phyloP scores from a whole-genome alignment of 2,888 invertebrate genomes.

The Ichneumoninae sp. region DNA sequence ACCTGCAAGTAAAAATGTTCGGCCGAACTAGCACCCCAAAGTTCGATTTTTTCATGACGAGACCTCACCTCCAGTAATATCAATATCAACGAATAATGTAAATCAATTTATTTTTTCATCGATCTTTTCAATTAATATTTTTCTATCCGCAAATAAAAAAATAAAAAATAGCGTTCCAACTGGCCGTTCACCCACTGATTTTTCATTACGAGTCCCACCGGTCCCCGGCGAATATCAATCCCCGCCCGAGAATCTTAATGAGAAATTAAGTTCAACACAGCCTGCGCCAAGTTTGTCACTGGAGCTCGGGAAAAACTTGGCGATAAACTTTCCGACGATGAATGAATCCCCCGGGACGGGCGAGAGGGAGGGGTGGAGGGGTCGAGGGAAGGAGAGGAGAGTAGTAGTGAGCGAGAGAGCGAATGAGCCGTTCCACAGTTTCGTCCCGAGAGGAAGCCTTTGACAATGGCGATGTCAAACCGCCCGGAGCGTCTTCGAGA shows the following conservation, averaged over 20 bases:
- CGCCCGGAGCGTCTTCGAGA: conserved; percentile 54
- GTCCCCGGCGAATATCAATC: conserved; percentile 8
- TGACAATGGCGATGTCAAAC: conserved; percentile 32
- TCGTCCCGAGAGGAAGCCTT: conserved; percentile 24
- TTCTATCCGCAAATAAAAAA: too few species aligned
- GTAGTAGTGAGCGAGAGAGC: not conserved
- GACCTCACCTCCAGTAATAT: too few species aligned
- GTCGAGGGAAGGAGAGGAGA: not conserved
- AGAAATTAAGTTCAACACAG: conserved; percentile 29
- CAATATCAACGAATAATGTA: too few species aligned
- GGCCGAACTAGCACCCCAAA: too few species aligned
- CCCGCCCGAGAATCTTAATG: conserved; percentile 20
- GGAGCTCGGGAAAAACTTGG: conserved; percentile 6
- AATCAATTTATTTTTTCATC: too few species aligned
- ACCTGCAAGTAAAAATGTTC: too few species aligned
- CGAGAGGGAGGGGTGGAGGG: too few species aligned
- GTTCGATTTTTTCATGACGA: too few species aligned
- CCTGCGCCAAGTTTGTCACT: conserved; percentile 5
- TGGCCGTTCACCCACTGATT: conserved; percentile 2
- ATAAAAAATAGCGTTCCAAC: not conserved
- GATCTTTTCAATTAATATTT: too few species aligned
- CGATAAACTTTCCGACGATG: conserved; percentile 25
- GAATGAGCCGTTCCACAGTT: not conserved
- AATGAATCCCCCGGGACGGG: conserved; percentile 3
- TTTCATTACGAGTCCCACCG: not conserved